Conservation (phyloP, 37 sponge, comb jelly and placozoan genomes). For the Diacarnus erythraeanus region DNA sequence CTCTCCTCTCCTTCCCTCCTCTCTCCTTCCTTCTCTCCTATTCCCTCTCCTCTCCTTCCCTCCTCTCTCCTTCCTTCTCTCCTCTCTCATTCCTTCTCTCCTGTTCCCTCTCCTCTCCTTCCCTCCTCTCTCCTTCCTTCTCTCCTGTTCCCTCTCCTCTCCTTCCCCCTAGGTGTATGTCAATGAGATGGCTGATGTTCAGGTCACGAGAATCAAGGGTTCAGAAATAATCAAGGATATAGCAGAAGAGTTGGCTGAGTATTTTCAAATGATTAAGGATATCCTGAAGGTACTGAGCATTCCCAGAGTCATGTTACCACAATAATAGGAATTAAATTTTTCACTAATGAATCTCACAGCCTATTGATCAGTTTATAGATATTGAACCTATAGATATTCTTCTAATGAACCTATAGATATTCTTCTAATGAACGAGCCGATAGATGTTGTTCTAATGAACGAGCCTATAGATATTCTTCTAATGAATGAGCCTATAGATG, state of each 20-base stretch:
- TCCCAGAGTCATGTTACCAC: not conserved
- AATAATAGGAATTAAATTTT: too few relatives aligned
- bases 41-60: not conserved
- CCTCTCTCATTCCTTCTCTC: not conserved
- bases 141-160: not conserved
- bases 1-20: not conserved
- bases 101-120: not conserved
- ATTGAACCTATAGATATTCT: not conserved
- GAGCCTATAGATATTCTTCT: too few relatives aligned
- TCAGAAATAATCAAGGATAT: not conserved
- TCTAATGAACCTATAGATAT: not conserved
- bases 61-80: not conserved
- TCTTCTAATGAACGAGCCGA: not conserved
- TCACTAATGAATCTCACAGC: too few relatives aligned
- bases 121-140: not conserved
- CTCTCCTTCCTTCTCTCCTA: not conserved
- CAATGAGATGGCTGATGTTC: not conserved
- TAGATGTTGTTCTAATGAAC: not conserved
- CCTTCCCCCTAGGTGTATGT: not conserved
- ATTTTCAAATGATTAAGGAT: not conserved
- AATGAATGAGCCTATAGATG: too few relatives aligned
- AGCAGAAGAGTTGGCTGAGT: not conserved
- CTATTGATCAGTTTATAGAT: not conserved
- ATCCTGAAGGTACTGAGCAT: not conserved
- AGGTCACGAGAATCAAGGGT: not conserved